Evolutionary conservation across 2,888 invertebrate species (phyloP), one percentile per base, ranked within the genome.

Genomic region (Deilephila elpenor): DNA sequence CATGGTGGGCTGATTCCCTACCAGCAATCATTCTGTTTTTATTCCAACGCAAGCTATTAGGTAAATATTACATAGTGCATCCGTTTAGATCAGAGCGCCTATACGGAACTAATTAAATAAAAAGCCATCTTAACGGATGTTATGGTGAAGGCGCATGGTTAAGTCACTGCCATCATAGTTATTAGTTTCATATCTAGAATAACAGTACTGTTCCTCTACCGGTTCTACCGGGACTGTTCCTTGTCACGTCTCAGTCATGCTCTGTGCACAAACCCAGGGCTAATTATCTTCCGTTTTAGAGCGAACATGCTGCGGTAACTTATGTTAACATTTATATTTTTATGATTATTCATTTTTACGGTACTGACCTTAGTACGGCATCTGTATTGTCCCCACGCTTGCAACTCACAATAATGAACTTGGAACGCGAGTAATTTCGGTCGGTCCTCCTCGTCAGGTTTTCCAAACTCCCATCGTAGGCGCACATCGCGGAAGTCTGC

Each of bases 391-490:
- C 97, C 97, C 96, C 97, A 97, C 20, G 96, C 96, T 88, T 97
- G 97, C 77, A 97, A 89, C 86, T 97, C 97, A 88, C 97, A 97
- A 89, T 97, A 97, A 84, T 96, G 96, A 62, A 97, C 95, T 88
- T 96, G 96, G 90, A 97, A 97, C 20, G 96, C 96, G 78, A 95
- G 91, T 61, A 95, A 87, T 78, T 94, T 94, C 70, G 95, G 91
- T 76, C 84, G 78, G 77, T 88, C 84, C 60, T 88, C 89, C 20
- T 90, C 91, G 5, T 91, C 90, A 20, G 79, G 85, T 53, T 82
- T 81, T 3, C 95, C 95, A 75, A 95, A 95, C 82, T 96, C 96
- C 96, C 96, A 96, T 67, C 95, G 95, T 34, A 96, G 92, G 3
- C 95, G 93, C 20, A 96, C 96, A 82, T 96, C 95, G 73, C 96